A percentile compares a stretch with the other conserved stretches of the same genome.
phyloP scores from a whole-genome alignment of 2,888 invertebrate species.

The Bimastos eiseni region DNA sequence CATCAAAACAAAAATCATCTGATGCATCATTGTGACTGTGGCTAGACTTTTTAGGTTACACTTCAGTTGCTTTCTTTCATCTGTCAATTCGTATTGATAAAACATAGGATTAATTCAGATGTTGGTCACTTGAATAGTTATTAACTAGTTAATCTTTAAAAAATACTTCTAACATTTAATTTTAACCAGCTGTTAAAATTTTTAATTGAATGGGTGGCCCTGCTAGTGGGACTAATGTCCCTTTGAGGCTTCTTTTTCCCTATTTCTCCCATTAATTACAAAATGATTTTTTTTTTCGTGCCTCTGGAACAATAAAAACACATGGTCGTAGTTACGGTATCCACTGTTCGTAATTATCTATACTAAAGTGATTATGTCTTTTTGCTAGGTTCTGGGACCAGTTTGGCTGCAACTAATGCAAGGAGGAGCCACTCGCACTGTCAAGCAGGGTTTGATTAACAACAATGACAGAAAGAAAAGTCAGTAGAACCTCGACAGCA shows the following conservation, averaged over 20 bases:
- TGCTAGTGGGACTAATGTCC: no score
- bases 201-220: no score
- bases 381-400: constrained; percentile 40
- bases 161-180: no score
- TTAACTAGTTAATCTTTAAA: no score
- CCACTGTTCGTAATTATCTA: neutral
- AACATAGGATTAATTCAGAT: neutral
- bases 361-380: neutral
- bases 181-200: no score
- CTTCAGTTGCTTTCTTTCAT: neutral
- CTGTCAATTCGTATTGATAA: neutral
- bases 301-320: no score
- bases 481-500: neutral
- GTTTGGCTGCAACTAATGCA: constrained; percentile 41
- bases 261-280: no score
- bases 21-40: neutral
- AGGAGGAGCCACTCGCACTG: constrained; percentile 38
- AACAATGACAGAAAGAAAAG: constrained; percentile 13
- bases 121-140: no score
- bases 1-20: neutral
- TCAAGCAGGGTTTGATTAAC: constrained; percentile 31
- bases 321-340: no score
- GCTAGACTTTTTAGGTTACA: neutral
- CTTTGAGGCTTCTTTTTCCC: no score
- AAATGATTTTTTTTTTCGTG: no score